Percentiles rank a stretch among this genome's conserved stretches.
phyloP scores from a whole-genome alignment of 64 coral and sea anemone genomes.

The Hydrozoanthus tunicans region DNA sequence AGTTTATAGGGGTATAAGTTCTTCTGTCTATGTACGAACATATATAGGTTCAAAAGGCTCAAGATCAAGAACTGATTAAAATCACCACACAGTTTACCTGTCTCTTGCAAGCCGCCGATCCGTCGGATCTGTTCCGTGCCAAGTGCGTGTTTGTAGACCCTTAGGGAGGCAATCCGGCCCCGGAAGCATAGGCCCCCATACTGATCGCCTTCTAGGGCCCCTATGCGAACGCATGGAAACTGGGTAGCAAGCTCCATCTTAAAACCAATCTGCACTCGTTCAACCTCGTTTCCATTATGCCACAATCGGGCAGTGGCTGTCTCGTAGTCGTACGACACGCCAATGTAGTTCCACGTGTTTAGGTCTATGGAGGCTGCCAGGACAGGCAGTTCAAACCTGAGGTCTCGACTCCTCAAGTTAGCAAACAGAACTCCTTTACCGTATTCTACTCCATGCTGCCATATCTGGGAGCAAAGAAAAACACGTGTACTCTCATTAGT shows the following conservation, averaged over 20 bases:
- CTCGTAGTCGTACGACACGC: slow-evolving; percentile 62
- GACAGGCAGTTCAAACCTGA: not conserved
- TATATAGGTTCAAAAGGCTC: too few relatives aligned
- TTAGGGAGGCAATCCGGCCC: slow-evolving; percentile 56
- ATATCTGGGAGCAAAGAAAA: slow-evolving; percentile 42
- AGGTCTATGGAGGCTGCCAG: slow-evolving; percentile 22
- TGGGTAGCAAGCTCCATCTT: slow-evolving; percentile 73
- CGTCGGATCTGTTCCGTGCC: slow-evolving; percentile 31
- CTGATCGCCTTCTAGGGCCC: not conserved
- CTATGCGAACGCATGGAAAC: slow-evolving; percentile 58
- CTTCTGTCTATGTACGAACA: too few relatives aligned
- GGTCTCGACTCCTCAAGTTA: slow-evolving; percentile 46
- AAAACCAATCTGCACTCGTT: slow-evolving; percentile 29
- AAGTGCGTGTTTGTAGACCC: slow-evolving; percentile 15
- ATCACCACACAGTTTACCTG: slow-evolving; percentile 5
- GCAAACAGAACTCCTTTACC: slow-evolving; percentile 56
- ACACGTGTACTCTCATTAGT: too few relatives aligned
- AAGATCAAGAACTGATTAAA: not conserved
- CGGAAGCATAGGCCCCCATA: slow-evolving; percentile 30
- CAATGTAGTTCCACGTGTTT: slow-evolving; percentile 85
- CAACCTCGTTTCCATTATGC: slow-evolving; percentile 75
- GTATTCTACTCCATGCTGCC: slow-evolving; percentile 52
- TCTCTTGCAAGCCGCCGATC: slow-evolving; percentile 14
- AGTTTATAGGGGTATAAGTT: too few relatives aligned
- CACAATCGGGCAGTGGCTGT: slow-evolving; percentile 65